Evolutionary conservation across 35 echinoderm and acorn worm genomes (phyloP).

Genomic region (Heliocidaris tuberculata): DNA sequence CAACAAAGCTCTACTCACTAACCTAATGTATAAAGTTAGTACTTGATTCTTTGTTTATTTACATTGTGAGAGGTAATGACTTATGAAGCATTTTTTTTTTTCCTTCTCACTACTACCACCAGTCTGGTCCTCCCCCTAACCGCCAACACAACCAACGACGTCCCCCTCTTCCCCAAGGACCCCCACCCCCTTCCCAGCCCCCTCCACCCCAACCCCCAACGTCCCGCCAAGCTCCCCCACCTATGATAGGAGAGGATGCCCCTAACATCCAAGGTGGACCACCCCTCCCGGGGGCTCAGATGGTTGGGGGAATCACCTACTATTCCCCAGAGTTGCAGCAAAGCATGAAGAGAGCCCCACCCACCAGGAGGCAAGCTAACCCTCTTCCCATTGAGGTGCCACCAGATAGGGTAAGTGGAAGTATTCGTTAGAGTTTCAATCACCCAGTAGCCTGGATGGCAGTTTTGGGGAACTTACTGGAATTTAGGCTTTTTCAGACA

Average conservation of each 20-base stretch:
- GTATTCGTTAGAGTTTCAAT: not conserved
- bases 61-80: too few species aligned
- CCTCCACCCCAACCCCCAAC: not conserved
- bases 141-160: not conserved
- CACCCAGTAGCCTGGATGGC: not conserved
- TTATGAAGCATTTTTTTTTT: not conserved
- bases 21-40: too few species aligned
- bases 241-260: not conserved
- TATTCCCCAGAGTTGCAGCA: slow-evolving; percentile 46
- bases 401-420: not conserved
- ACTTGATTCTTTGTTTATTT: too few species aligned
- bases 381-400: slow-evolving; percentile 32
- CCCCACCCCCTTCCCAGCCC: not conserved
- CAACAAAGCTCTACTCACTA: too few species aligned
- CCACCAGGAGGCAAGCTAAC: slow-evolving; percentile 19
- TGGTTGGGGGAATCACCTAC: slow-evolving; percentile 40
- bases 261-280: not conserved
- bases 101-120: not conserved
- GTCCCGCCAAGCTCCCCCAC: not conserved
- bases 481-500: too few species aligned
- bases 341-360: slow-evolving; percentile 4
- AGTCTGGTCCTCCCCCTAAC: slow-evolving; percentile 6
- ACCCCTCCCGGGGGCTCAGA: slow-evolving; percentile 3
- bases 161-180: slow-evolving; percentile 16
- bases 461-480: not conserved